Conservation (phyloP, 2,113 vertebrate species). For the Clarias gariepinus region DNA sequence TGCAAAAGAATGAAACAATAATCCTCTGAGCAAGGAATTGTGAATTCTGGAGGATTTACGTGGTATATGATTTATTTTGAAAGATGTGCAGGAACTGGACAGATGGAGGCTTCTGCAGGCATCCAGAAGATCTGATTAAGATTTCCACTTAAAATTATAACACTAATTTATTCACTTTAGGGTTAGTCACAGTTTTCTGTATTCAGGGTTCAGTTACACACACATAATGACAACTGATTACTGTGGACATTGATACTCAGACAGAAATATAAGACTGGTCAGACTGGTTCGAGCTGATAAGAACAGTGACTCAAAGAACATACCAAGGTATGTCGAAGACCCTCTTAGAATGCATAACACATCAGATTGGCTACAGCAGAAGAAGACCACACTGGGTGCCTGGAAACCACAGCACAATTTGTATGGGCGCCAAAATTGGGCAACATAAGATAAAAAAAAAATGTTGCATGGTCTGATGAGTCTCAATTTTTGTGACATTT, state of each 20-base stretch:
- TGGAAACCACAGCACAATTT: too few species aligned
- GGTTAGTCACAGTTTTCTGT: not conserved
- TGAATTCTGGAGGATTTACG: constrained; percentile 21
- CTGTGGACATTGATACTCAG: not conserved
- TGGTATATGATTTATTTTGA: constrained; percentile 37
- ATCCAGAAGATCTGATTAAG: constrained; percentile 15
- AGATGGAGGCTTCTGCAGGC: constrained; percentile 35
- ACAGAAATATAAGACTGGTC: not conserved
- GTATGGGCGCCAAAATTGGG: too few species aligned
- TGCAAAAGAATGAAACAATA: constrained; percentile 48
- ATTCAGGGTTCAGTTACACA: not conserved
- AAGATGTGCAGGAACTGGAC: constrained; percentile 27
- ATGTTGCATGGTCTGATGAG: too few species aligned
- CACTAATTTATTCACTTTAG: constrained; percentile 19
- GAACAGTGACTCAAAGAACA: too few species aligned
- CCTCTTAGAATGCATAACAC: too few species aligned
- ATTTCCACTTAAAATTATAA: constrained; percentile 21
- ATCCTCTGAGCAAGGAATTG: constrained; percentile 34
- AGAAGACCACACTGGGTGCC: too few species aligned
- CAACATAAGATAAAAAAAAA: too few species aligned
- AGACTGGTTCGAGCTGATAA: too few species aligned
- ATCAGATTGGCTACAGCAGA: too few species aligned
- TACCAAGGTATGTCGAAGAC: too few species aligned
- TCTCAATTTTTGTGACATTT: too few species aligned
- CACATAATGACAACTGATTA: not conserved